Evolutionary conservation across 2,888 invertebrate genomes (phyloP).

Genomic region (Lasioglossum lativentre): DNA sequence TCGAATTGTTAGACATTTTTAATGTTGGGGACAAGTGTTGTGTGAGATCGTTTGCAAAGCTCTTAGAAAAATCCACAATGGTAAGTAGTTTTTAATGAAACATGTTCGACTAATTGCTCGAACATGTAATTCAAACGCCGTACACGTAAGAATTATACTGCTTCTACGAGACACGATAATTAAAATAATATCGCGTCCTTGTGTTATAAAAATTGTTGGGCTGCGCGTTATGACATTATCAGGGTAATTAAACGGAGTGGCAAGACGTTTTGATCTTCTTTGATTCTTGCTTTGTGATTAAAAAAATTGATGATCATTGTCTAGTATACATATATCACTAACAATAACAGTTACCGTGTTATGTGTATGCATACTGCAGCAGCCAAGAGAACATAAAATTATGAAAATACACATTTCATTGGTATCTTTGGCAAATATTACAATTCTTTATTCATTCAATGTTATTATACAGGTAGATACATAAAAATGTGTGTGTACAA

Average conservation of each 20-base stretch:
- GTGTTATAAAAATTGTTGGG: background rate
- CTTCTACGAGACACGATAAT: slow-evolving; percentile 22
- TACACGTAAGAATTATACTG: slow-evolving; percentile 14
- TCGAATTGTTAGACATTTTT: background rate
- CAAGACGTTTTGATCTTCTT: slow-evolving; percentile 7
- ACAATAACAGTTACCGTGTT: background rate
- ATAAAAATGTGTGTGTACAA: too few species aligned
- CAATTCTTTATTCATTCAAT: too few species aligned
- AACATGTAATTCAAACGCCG: slow-evolving; percentile 38
- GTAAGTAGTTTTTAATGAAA: background rate
- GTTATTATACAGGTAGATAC: too few species aligned
- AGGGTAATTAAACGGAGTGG: slow-evolving; percentile 22
- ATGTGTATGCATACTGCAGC: too few species aligned
- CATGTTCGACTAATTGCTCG: slow-evolving; percentile 1
- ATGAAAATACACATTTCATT: background rate
- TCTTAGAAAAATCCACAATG: background rate
- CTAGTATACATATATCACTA: background rate
- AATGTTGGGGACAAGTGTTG: background rate
- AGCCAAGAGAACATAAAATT: too few species aligned
- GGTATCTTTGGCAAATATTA: background rate
- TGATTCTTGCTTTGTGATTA: background rate
- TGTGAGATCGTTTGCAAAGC: background rate
- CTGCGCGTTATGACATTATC: background rate
- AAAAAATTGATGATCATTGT: background rate
- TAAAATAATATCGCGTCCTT: slow-evolving; percentile 25